phyloP scores from a whole-genome alignment of 2,888 invertebrate genomes.

The Odontomyia ornata region DNA sequence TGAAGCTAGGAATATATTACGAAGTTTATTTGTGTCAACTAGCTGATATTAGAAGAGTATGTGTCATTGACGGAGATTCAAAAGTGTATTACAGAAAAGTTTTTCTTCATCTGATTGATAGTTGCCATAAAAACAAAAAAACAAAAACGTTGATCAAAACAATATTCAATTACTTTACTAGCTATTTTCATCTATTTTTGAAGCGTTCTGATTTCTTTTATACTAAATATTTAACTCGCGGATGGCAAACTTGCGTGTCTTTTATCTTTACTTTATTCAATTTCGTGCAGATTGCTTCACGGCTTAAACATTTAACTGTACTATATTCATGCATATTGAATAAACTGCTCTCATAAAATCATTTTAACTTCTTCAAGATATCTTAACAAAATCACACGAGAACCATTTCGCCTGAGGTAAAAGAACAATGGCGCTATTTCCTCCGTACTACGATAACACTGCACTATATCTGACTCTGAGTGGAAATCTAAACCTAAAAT shows the following conservation, averaged over 20 bases:
- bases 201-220: too few species aligned
- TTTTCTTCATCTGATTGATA: too few species aligned
- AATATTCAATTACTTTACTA: too few species aligned
- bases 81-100: too few species aligned
- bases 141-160: too few species aligned
- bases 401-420: slow-evolving; percentile 23
- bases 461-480: slow-evolving; percentile 8
- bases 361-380: background rate
- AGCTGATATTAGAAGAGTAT: too few species aligned
- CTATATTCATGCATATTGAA: slow-evolving; percentile 8
- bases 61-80: too few species aligned
- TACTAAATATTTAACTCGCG: too few species aligned
- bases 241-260: background rate
- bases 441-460: background rate
- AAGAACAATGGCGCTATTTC: slow-evolving; percentile 26
- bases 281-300: background rate
- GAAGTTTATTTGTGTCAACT: too few species aligned
- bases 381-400: slow-evolving; percentile 34
- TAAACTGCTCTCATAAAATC: slow-evolving; percentile 7
- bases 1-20: too few species aligned
- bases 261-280: background rate
- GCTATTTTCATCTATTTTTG: too few species aligned
- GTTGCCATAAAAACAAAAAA: too few species aligned
- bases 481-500: slow-evolving; percentile 19
- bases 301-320: slow-evolving; percentile 12